A percentile compares a stretch with the other conserved stretches of the same genome.
These are phyloP conservation scores for Drosophila ercepeae DNA, from an alignment of 1,140 invertebrate genomes.

Conservation along the genomic window DNA sequence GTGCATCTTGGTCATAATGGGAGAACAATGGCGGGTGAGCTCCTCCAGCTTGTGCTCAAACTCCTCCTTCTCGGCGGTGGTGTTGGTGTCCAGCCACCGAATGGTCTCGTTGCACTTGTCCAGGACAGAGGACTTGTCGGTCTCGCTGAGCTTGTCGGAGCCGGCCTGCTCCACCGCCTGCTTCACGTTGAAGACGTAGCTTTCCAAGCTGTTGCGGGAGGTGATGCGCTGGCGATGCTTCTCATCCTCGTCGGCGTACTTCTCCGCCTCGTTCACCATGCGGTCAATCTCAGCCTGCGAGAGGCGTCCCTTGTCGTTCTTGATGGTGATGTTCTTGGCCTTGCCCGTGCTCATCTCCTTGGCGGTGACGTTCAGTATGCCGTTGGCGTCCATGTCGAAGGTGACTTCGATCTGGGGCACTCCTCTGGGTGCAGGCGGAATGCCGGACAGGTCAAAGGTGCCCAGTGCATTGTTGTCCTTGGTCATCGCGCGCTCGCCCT, in stretches of 20 bases:
- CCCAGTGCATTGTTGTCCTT: conserved; percentile 91
- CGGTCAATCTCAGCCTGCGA: conserved; percentile 92
- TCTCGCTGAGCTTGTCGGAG: conserved; percentile 85
- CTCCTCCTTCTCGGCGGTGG: conserved; percentile 87
- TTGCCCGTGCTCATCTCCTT: conserved; percentile 85
- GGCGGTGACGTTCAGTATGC: conserved; percentile 87
- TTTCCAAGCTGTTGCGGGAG: conserved; percentile 87
- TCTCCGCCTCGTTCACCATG: conserved; percentile 73
- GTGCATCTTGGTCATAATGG: conserved; percentile 86
- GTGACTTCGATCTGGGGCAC: conserved; percentile 90
- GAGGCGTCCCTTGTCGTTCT: conserved; percentile 92
- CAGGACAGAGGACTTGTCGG: conserved; percentile 86
- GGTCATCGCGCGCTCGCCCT: conserved; percentile 89
- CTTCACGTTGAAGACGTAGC: conserved; percentile 90
- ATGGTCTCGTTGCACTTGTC: conserved; percentile 85
- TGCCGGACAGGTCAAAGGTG: conserved; percentile 91
- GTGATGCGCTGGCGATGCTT: conserved; percentile 87
- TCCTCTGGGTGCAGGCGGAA: conserved; percentile 92
- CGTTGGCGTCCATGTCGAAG: conserved; percentile 87
- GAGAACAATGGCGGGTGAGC: conserved; percentile 84
- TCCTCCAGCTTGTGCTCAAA: conserved; percentile 86
- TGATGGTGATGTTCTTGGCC: conserved; percentile 91
- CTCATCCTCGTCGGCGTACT: conserved; percentile 86
- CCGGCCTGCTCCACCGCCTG: conserved; percentile 84
- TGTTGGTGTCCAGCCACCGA: conserved; percentile 87